Evolutionary conservation across 2,797 vertebrate genomes (phyloP).

Genomic region (Pteropus rufus): DNA sequence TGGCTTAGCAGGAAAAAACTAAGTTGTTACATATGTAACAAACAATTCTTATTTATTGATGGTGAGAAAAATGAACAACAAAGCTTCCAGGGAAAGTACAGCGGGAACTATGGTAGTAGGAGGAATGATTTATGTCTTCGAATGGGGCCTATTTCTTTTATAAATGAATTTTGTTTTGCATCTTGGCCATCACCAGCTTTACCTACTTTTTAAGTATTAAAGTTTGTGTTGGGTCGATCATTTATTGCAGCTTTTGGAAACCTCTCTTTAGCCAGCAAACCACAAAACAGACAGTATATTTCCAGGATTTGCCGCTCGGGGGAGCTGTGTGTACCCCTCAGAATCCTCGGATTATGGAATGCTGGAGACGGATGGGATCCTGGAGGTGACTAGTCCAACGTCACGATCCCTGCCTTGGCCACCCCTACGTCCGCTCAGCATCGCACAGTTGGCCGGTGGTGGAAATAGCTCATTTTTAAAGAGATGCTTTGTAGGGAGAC

Average conservation of each 20-base stretch:
- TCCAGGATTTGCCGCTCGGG: background rate
- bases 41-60: slow-evolving; percentile 69
- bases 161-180: slow-evolving; percentile 62
- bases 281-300: background rate
- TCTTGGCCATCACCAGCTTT: slow-evolving; percentile 27
- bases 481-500: background rate
- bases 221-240: background rate
- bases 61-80: slow-evolving; percentile 70
- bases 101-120: slow-evolving; percentile 50
- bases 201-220: background rate
- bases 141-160: slow-evolving; percentile 61
- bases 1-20: slow-evolving; percentile 72
- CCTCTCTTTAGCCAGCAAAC: background rate
- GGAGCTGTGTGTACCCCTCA: accelerated
- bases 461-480: background rate
- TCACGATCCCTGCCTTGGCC: background rate
- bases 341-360: background rate
- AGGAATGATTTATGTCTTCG: slow-evolving; percentile 66
- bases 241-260: background rate
- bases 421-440: background rate
- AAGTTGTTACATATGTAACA: slow-evolving; percentile 73
- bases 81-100: slow-evolving; percentile 58
- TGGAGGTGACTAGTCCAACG: background rate
- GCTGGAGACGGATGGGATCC: background rate
- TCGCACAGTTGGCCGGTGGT: background rate